These are phyloP conservation scores for Mactromeris polynyma DNA, from an alignment of 2,888 invertebrate genomes.

Conservation along the genomic window DNA sequence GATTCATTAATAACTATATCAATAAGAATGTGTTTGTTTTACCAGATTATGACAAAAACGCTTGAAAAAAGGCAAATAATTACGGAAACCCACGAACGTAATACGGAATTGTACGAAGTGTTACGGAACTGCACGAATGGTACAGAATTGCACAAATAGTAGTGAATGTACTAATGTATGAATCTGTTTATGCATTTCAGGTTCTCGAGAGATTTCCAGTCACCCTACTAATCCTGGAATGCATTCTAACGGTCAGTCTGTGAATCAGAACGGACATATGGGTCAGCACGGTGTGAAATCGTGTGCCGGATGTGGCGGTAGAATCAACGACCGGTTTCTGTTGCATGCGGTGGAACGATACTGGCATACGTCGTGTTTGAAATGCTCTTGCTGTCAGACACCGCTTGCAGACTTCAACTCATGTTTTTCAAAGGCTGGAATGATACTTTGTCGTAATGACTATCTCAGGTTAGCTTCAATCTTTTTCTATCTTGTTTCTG, in stretches of 20 bases:
- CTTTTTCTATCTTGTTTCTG: conserved; percentile 89
- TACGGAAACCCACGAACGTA: neutral
- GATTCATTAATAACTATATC: too few species aligned
- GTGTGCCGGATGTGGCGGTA: conserved; percentile 96
- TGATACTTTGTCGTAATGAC: conserved; percentile 98
- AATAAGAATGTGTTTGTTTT: too few species aligned
- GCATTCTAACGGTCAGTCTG: conserved; percentile 54
- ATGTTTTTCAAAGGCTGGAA: conserved; percentile 96
- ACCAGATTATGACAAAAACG: too few species aligned
- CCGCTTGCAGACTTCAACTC: conserved; percentile 96
- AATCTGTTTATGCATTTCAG: conserved; percentile 31
- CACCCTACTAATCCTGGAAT: conserved; percentile 58
- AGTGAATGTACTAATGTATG: neutral
- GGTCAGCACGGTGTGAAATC: conserved; percentile 84
- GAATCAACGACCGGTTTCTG: conserved; percentile 96
- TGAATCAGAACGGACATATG: conserved; percentile 58
- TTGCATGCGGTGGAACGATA: conserved; percentile 97
- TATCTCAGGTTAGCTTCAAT: conserved; percentile 94
- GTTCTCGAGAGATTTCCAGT: conserved; percentile 54
- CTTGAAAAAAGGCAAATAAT: neutral
- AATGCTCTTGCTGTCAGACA: conserved; percentile 96
- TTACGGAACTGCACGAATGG: neutral
- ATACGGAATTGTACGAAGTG: neutral
- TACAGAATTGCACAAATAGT: neutral
- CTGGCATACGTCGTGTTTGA: conserved; percentile 98